These are phyloP conservation scores for Ciona savignyi DNA, from an alignment of 23 tunicate species.

Conservation along the genomic window DNA sequence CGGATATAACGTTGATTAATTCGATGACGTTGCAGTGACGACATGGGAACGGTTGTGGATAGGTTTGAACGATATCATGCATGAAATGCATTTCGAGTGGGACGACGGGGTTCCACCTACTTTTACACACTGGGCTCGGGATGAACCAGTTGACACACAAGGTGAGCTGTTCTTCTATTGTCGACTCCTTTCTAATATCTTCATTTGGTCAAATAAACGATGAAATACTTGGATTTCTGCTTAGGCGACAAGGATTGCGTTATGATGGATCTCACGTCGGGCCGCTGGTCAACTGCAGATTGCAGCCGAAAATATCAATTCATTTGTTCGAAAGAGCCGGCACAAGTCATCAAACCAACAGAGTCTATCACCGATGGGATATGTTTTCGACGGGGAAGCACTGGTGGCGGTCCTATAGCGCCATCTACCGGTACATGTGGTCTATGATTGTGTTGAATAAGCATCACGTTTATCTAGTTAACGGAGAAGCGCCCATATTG, in stretches of 20 bases:
- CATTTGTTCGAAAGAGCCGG: conserved; percentile 61
- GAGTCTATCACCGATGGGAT: conserved; percentile 10
- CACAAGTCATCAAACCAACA: conserved; percentile 9
- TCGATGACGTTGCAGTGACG: neutral
- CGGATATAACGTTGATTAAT: neutral
- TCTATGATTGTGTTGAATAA: too few species aligned
- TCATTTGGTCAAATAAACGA: neutral
- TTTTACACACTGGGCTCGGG: conserved; percentile 81
- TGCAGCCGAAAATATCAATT: conserved; percentile 39
- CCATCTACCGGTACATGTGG: neutral
- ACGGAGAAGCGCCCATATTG: too few species aligned
- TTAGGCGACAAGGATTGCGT: conserved; percentile 51
- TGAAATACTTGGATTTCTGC: too few species aligned
- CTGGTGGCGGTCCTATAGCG: neutral
- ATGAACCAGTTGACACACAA: conserved; percentile 67
- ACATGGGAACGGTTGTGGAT: conserved; percentile 37
- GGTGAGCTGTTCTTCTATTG: conserved; percentile 22
- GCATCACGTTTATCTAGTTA: too few species aligned
- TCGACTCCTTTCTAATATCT: neutral
- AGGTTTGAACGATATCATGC: conserved; percentile 76
- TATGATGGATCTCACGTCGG: conserved; percentile 30
- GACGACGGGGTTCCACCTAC: conserved; percentile 46
- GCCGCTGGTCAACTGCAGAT: conserved; percentile 61
- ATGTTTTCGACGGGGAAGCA: neutral
- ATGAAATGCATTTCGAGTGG: conserved; percentile 88